Evolutionary conservation across 2,888 invertebrate genomes (phyloP).

Genomic region (Plagodis dolabraria): DNA sequence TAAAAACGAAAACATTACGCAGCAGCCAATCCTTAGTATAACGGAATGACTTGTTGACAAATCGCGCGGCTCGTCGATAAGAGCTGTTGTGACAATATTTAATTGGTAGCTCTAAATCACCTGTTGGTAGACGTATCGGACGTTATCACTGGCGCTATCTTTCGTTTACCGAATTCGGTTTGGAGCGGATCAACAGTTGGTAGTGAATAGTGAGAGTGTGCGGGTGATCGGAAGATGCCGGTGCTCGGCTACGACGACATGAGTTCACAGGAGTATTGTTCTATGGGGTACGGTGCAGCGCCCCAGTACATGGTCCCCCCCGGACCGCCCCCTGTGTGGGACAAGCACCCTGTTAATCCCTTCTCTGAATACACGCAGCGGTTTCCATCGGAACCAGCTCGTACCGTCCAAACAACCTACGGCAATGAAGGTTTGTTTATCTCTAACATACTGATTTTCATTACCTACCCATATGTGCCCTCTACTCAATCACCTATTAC

Average conservation of each 20-base stretch:
- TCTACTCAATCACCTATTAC: constrained; percentile 10
- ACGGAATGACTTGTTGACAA: constrained; percentile 38
- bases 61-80: constrained; percentile 41
- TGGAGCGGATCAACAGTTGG: constrained; percentile 57
- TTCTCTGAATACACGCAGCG: constrained; percentile 56
- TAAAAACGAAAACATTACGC: constrained; percentile 68
- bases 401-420: constrained; percentile 30
- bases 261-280: constrained; percentile 68
- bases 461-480: constrained; percentile 7
- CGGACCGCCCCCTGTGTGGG: constrained; percentile 59
- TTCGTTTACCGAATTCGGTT: constrained; percentile 38
- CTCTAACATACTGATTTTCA: no score
- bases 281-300: constrained; percentile 58
- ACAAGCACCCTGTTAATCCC: constrained; percentile 57
- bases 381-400: constrained; percentile 44
- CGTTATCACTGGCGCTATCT: constrained; percentile 53
- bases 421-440: constrained; percentile 60
- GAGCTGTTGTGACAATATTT: constrained; percentile 48
- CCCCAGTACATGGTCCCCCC: constrained; percentile 64
- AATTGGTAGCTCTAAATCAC: constrained; percentile 60
- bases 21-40: constrained; percentile 29
- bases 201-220: constrained; percentile 50
- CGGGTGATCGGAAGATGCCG: constrained; percentile 70
- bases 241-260: constrained; percentile 71
- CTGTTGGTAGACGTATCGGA: constrained; percentile 55